phyloP scores from a whole-genome alignment of 2,888 invertebrate genomes.

The Polia nebulosa region DNA sequence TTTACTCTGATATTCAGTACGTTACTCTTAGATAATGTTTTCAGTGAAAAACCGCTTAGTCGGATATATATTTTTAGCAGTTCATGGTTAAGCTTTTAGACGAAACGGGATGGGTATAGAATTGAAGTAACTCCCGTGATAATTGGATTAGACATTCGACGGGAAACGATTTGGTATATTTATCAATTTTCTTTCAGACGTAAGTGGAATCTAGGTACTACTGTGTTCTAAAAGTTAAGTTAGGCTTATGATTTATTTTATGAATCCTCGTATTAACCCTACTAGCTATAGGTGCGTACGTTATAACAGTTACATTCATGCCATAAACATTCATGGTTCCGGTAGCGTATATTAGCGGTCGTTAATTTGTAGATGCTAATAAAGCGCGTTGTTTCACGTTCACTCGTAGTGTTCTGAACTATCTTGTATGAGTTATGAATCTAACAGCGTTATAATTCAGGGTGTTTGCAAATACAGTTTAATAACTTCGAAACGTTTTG shows the following conservation, averaged over 20 bases:
- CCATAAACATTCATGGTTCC: slow-evolving; percentile 7
- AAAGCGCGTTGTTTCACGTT: slow-evolving; percentile 1
- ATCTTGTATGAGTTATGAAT: slow-evolving; percentile 14
- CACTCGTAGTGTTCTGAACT: slow-evolving; percentile 6
- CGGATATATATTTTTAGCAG: neutral
- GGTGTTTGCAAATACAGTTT: slow-evolving; percentile 1
- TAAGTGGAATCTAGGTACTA: neutral
- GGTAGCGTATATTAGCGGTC: neutral
- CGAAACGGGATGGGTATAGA: neutral
- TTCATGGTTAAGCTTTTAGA: neutral
- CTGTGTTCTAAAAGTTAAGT: neutral
- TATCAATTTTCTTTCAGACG: neutral
- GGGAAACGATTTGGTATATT: neutral
- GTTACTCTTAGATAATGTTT: slow-evolving; percentile 26
- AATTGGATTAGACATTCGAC: neutral
- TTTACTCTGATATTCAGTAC: slow-evolving; percentile 52
- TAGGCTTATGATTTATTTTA: neutral
- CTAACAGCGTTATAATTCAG: slow-evolving; percentile 9
- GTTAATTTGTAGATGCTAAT: slow-evolving; percentile 18
- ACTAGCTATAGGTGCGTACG: neutral
- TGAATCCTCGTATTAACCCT: neutral
- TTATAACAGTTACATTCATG: neutral
- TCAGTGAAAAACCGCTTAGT: slow-evolving; percentile 4
- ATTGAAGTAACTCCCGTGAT: no score
- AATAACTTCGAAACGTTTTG: neutral